Conservation (phyloP, 1,140 invertebrate species). For the Ylistrum balloti region DNA sequence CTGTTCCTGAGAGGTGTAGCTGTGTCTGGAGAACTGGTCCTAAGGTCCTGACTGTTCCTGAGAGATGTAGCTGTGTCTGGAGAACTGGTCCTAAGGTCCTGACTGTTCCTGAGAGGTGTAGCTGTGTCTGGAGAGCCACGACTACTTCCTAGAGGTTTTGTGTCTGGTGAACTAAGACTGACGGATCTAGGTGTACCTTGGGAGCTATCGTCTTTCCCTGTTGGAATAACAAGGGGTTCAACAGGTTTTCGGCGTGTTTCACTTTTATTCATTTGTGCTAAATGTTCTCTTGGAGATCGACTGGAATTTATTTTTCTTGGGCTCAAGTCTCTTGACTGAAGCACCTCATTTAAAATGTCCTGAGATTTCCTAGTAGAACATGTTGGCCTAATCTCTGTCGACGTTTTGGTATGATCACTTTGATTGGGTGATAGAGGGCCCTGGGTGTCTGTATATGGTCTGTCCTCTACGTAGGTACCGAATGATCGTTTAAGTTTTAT, state of each 20-base stretch:
- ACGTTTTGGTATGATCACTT: slow-evolving; percentile 36
- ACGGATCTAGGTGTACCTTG: background rate
- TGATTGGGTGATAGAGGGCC: background rate
- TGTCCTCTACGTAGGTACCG: slow-evolving; percentile 43
- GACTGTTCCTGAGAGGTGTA: background rate
- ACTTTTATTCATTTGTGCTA: background rate
- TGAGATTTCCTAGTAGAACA: background rate
- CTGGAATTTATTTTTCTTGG: background rate
- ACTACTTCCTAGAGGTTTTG: background rate
- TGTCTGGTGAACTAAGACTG: background rate
- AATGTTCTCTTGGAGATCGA: slow-evolving; percentile 5
- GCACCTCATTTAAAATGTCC: background rate
- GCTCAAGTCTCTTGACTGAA: background rate
- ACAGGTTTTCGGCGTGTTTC: background rate
- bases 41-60: background rate
- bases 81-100: no score
- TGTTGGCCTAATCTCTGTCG: background rate
- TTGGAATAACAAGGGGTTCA: background rate
- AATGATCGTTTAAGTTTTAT: slow-evolving; percentile 45
- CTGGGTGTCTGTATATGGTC: slow-evolving; percentile 2
- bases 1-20: background rate
- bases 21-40: background rate
- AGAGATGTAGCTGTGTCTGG: background rate
- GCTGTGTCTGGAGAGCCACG: background rate
- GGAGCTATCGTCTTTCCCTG: background rate